Conservation (phyloP, 2,113 vertebrate species). For the Charina bottae region DNA sequence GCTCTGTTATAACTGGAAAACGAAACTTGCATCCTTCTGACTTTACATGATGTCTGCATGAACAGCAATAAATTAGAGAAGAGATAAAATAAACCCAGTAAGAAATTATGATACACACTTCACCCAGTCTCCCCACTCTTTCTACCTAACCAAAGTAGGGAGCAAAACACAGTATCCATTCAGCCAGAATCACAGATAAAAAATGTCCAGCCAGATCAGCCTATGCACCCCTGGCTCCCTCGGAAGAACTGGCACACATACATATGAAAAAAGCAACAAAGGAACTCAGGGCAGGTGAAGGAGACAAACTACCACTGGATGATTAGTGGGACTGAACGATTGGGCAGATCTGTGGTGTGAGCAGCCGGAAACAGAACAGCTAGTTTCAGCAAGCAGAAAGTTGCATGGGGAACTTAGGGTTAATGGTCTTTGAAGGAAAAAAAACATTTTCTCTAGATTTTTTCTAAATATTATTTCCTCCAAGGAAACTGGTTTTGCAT, state of each 20-base stretch:
- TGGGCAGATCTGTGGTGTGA: neutral
- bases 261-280: neutral
- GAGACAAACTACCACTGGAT: neutral
- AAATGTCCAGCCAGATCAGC: too few species aligned
- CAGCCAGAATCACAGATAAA: neutral
- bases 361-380: accelerated
- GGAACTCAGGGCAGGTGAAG: too few species aligned
- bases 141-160: neutral
- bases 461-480: conserved; percentile 72
- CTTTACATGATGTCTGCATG: neutral
- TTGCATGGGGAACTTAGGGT: conserved; percentile 21
- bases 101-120: neutral
- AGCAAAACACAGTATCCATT: neutral
- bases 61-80: neutral
- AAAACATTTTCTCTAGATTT: conserved; percentile 52
- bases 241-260: neutral
- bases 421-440: neutral
- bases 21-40: neutral
- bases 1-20: neutral
- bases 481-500: conserved; percentile 72
- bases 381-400: accelerated
- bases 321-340: neutral
- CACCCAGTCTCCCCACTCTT: neutral
- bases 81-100: neutral
- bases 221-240: neutral